phyloP scores from a whole-genome alignment of 2,888 invertebrate species.

The Brachypalpus laphriformis region DNA sequence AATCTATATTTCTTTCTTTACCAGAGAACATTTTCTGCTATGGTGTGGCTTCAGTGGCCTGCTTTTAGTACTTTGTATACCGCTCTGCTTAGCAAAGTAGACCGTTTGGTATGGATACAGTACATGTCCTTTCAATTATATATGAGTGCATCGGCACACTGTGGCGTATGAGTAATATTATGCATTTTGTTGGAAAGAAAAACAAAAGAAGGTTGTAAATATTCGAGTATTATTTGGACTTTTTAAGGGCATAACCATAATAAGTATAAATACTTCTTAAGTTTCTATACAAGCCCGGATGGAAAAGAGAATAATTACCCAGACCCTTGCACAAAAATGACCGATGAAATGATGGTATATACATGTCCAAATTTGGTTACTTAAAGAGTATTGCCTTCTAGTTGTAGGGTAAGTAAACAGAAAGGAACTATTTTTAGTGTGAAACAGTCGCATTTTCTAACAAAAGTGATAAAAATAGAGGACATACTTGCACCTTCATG shows the following conservation, averaged over 20 bases:
- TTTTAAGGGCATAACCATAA: background rate
- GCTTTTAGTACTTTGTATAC: slow-evolving; percentile 1
- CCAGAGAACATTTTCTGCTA: background rate
- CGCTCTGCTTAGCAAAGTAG: background rate
- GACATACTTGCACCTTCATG: too few relatives aligned
- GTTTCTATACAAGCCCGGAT: too few relatives aligned
- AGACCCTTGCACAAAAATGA: too few relatives aligned
- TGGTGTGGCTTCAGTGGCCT: slow-evolving; percentile 25
- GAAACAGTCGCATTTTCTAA: too few relatives aligned
- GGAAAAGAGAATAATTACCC: too few relatives aligned
- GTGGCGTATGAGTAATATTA: slow-evolving; percentile 25
- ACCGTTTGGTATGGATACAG: background rate
- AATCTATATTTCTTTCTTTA: slow-evolving; percentile 13
- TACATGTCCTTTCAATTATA: slow-evolving; percentile 25
- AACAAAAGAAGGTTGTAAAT: background rate
- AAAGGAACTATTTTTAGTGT: too few relatives aligned
- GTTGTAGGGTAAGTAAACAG: too few relatives aligned
- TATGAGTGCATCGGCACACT: background rate
- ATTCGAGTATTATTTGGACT: background rate
- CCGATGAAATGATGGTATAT: too few relatives aligned
- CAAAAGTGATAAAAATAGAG: too few relatives aligned
- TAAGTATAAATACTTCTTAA: background rate
- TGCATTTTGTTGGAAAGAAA: background rate
- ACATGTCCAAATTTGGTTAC: too few relatives aligned
- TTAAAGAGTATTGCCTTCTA: too few relatives aligned